These are phyloP conservation scores for Delia radicum DNA, from an alignment of 1,140 invertebrate genomes.

Conservation along the genomic window DNA sequence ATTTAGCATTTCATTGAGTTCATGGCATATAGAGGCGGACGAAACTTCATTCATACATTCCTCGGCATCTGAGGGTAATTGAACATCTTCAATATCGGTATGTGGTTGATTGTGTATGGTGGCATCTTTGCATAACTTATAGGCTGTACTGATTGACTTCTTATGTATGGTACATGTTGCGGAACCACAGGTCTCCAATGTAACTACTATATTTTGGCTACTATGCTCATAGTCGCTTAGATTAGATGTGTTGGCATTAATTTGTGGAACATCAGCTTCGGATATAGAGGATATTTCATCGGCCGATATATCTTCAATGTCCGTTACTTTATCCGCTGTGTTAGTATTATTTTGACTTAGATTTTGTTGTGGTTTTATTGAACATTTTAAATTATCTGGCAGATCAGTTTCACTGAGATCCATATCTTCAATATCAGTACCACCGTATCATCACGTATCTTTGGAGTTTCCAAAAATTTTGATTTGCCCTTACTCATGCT, in stretches of 20 bases:
- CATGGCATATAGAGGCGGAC: conserved; percentile 38
- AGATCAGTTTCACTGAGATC: conserved; percentile 57
- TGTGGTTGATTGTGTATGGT: neutral
- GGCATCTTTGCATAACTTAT: neutral
- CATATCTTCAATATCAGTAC: conserved; percentile 61
- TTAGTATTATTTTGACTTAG: neutral
- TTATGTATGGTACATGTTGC: neutral
- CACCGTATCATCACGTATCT: conserved; percentile 29
- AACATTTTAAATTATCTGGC: conserved; percentile 37
- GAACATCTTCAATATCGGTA: conserved; percentile 61
- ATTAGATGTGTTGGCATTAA: neutral
- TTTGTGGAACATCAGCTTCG: conserved; percentile 27
- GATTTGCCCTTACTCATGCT: conserved; percentile 44
- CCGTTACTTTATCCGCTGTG: conserved; percentile 29
- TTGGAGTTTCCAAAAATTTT: conserved; percentile 39
- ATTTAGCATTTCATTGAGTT: conserved; percentile 53
- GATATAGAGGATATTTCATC: conserved; percentile 42
- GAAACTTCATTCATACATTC: conserved; percentile 31
- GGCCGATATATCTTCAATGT: conserved; percentile 44
- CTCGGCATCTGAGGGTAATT: conserved; percentile 58
- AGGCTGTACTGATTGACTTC: neutral
- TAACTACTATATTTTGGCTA: conserved; percentile 20
- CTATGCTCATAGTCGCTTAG: conserved; percentile 26
- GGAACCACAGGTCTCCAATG: conserved; percentile 3
- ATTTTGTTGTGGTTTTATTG: neutral